Conservation (phyloP, 2,113 vertebrate species). For the Oceanites oceanicus region DNA sequence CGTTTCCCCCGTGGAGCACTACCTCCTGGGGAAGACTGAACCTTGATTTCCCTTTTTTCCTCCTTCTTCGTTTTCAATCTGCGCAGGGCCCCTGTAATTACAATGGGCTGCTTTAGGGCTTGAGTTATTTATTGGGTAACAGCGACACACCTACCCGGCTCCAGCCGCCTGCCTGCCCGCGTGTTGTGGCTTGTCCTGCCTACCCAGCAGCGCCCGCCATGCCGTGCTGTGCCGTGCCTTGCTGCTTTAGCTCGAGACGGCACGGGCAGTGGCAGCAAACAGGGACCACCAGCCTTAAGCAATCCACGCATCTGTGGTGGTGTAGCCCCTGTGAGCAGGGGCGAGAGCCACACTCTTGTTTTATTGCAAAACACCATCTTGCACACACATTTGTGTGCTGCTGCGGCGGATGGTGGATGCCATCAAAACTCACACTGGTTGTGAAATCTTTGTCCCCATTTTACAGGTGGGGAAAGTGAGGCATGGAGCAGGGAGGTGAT, state of each 20-base stretch:
- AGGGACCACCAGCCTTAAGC: not conserved
- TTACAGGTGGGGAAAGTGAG: not conserved
- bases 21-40: constrained; percentile 52
- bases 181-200: not conserved
- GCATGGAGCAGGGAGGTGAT: not conserved
- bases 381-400: rapidly evolving
- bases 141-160: constrained; percentile 35
- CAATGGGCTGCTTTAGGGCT: constrained; percentile 54
- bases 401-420: rapidly evolving
- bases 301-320: too few relatives aligned
- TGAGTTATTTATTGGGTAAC: constrained; percentile 62
- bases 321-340: not conserved
- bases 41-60: constrained; percentile 46
- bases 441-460: not conserved
- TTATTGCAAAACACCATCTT: not conserved
- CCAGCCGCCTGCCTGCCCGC: constrained; percentile 20
- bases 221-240: not conserved
- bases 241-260: not conserved
- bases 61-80: constrained; percentile 44
- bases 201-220: not conserved
- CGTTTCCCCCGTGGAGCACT: not conserved
- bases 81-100: constrained; percentile 56
- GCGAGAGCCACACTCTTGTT: rapidly evolving
- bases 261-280: not conserved
- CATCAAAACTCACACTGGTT: not conserved